Base-by-base conservation (phyloP, 2,888 invertebrate genomes). In the Coecobrya sp. region DNA sequence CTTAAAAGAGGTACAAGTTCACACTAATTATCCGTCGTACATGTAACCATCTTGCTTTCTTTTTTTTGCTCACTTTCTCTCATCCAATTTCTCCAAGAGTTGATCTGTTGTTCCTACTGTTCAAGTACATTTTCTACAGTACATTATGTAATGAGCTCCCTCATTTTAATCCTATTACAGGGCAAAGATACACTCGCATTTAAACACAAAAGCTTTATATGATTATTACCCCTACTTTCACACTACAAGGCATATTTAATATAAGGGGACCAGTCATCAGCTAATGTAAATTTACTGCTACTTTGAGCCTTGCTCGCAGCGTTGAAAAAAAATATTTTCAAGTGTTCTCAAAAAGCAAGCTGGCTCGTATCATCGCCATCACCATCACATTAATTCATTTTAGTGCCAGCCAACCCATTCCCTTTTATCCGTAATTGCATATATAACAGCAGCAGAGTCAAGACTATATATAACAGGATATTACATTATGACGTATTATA, bases 101-200 rank as follows among this genome's bases (percentile, higher is more conserved):
- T 65, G 11, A 65, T 25, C n/a, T 27, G 27, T 27, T 65, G 65
- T 27, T 42, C 19, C 36, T 76, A 0, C 45, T 81, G 79, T 22
- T 7, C 19, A 22, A 73, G 73, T 45, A 16, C 30, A 70, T 70
- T 30, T 70, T 30, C 30, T 7, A 65, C 22, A 73, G 73, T 73
- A 22, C 45, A 70, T 86, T 70, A 70, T 70, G 30, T 86, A 86
- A 86, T 86, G 86, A 86, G 86, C 70, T 49, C 42, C 22, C 68
- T 52, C 86, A 52, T 86, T 86, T 70, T 86, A 86, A 86, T 70
- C 86, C 86, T 70, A 70, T 86, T 70, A 45, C 49, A 65, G 65
- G 0, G 65, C 25, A 45, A 65, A 73, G 73, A 73, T 36, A 36
- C 68, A 70, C 36, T 36, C 30, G 0, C 36, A 36, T n/a, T n/a